Base-by-base conservation (phyloP, 2,113 vertebrate species). In the Herpailurus yagouaroundi region DNA sequence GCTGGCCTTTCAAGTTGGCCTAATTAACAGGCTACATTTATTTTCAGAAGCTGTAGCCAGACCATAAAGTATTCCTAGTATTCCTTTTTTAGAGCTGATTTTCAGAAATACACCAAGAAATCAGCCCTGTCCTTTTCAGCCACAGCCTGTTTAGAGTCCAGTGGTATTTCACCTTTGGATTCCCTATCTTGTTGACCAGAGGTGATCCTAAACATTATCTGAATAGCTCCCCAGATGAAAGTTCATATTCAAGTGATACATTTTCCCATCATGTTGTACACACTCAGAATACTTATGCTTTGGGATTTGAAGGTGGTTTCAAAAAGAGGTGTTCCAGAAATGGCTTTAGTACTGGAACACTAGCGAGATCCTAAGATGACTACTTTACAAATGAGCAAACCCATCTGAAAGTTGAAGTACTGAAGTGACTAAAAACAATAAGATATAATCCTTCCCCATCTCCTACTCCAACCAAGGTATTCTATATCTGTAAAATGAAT, bases 21-120 rank as follows among this genome's bases (percentile, higher is more conserved):
- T 82, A 27, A 23, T 91, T 76, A 91, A 82, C 33, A 94, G 1
- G 48, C 25, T 77, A 50, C 31, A 36, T 94, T 96, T 96, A 88
- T 91, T 88, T 91, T 94, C 68, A 88, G 60, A 95, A 95, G 60
- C 83, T 66, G 13, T 38, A 64, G 69, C 63, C 63, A 96, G 25
- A 71, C 31, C 41, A 71, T 64, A 52, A 64, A 88, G 14, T n/a
- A 18, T 84, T 73, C 41, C 50, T 77, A 50, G n/a, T 89, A 7
- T 89, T 93, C 21, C n/a, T 82, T 63, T 94, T 83, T 80, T 18
- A 89, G 88, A 77, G 52, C 0, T 77, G 68, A 0, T 91, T 94
- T 96, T 88, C 69, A 96, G 83, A 94, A 97, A 91, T 45, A 94
- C 10, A 77, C 52, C 57, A 87, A 68, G 45, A 95, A 81, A 48